phyloP scores from a whole-genome alignment of 30 jellyfish, hydroid and myxozoan genomes.

The Aurelia aurita region DNA sequence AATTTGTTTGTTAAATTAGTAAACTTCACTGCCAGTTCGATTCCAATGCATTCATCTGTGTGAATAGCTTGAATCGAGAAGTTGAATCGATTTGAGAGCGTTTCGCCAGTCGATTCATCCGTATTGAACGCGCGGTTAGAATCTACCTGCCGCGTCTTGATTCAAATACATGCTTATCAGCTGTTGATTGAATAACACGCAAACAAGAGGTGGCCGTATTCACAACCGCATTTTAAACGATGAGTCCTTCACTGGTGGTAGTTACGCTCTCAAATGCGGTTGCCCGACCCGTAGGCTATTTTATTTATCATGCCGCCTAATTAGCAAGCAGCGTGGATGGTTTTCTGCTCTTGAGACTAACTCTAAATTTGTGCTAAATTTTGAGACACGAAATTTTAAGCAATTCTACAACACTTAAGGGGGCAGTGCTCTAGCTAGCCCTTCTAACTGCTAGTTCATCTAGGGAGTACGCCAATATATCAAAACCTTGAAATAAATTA shows the following conservation, averaged over 20 bases:
- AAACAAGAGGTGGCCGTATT: constrained; percentile 62
- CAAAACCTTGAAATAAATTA: no score
- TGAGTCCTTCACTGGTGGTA: constrained; percentile 14
- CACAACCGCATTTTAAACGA: constrained; percentile 48
- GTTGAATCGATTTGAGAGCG: not conserved
- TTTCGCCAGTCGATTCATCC: constrained; percentile 13
- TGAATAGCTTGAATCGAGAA: constrained; percentile 25
- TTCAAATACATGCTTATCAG: constrained; percentile 20
- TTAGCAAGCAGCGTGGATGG: not conserved
- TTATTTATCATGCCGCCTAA: not conserved
- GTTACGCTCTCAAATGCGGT: constrained; percentile 16
- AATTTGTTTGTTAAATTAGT: not conserved
- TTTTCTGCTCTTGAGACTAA: not conserved
- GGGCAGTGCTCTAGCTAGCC: no score
- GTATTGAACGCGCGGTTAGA: constrained; percentile 18
- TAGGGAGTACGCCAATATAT: no score
- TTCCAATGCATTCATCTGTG: constrained; percentile 23
- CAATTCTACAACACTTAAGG: no score
- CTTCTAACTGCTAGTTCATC: no score
- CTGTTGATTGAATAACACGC: constrained; percentile 24
- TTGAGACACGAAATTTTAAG: no score
- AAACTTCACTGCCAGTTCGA: constrained; percentile 23
- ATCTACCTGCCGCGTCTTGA: constrained; percentile 37
- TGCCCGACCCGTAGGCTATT: not conserved
- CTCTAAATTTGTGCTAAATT: no score